These are phyloP conservation scores for Galbula dea DNA, from an alignment of 2,113 vertebrate genomes.

Conservation along the genomic window DNA sequence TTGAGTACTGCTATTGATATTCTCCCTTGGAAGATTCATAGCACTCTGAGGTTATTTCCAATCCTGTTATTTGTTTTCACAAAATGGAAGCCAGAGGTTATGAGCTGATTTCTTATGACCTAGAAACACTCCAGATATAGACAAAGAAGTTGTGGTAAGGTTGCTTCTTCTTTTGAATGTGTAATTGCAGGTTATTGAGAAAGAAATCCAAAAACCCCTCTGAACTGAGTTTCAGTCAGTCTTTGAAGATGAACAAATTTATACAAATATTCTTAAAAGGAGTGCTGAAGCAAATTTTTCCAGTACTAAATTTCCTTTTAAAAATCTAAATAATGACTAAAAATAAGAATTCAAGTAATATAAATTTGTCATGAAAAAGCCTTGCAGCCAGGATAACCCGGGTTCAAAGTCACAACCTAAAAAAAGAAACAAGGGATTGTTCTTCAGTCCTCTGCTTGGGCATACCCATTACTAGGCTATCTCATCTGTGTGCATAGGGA, in stretches of 20 bases:
- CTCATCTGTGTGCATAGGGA: background rate
- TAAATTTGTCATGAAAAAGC: background rate
- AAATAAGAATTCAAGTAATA: background rate
- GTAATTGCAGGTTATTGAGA: background rate
- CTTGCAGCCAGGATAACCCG: background rate
- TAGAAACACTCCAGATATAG: background rate
- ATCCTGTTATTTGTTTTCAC: constrained; percentile 57
- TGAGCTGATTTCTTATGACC: constrained; percentile 37
- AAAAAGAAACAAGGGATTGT: background rate
- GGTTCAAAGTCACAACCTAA: background rate
- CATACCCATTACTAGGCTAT: background rate
- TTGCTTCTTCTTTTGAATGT: background rate
- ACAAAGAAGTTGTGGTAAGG: background rate
- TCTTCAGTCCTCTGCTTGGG: background rate
- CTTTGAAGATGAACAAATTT: background rate
- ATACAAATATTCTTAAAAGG: background rate
- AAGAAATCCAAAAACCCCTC: background rate
- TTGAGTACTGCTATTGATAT: constrained; percentile 51
- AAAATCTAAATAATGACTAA: background rate
- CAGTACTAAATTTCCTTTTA: background rate
- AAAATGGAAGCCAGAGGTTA: constrained; percentile 65
- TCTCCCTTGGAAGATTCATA: constrained; percentile 27
- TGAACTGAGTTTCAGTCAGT: background rate
- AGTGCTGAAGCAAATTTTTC: background rate
- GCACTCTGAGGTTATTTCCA: constrained; percentile 32